phyloP scores from a whole-genome alignment of 2,797 vertebrate genomes.

The Catamblyrhynchus diadema region DNA sequence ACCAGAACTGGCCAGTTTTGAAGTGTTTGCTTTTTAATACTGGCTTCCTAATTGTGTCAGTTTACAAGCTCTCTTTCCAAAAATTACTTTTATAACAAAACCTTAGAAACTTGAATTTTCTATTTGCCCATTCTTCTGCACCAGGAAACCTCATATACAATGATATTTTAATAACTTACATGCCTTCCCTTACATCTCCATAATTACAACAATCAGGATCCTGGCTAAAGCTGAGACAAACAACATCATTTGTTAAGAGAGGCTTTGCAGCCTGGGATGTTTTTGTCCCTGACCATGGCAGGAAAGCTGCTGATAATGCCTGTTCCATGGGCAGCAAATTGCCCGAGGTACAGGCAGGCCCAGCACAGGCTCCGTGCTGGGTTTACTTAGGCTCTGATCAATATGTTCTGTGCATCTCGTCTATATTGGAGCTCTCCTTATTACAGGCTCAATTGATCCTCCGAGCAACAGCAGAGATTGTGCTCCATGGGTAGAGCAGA shows the following conservation, averaged over 20 bases:
- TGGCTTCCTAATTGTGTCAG: neutral
- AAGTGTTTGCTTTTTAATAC: neutral
- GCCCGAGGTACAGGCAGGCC: neutral
- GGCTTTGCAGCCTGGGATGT: neutral
- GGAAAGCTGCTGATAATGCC: neutral
- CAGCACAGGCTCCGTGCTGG: neutral
- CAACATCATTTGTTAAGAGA: neutral
- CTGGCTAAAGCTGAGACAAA: neutral
- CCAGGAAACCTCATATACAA: rapidly evolving
- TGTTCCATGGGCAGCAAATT: neutral
- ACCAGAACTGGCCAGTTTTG: neutral
- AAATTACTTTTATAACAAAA: neutral
- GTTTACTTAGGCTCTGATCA: conserved; percentile 14
- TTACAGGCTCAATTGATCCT: conserved; percentile 48
- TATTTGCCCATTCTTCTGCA: neutral
- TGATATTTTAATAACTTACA: neutral
- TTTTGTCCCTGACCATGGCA: neutral
- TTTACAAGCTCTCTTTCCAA: neutral
- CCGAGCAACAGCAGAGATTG: neutral
- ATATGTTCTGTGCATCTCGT: conserved; percentile 3
- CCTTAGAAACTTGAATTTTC: neutral
- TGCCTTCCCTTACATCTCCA: neutral
- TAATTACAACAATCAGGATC: neutral
- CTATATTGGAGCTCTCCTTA: conserved; percentile 21
- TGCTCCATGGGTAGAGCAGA: conserved; percentile 12